Evolutionary conservation across 2,113 vertebrate species (phyloP), one percentile per base, ranked within the genome.

Genomic region (Caretta caretta): DNA sequence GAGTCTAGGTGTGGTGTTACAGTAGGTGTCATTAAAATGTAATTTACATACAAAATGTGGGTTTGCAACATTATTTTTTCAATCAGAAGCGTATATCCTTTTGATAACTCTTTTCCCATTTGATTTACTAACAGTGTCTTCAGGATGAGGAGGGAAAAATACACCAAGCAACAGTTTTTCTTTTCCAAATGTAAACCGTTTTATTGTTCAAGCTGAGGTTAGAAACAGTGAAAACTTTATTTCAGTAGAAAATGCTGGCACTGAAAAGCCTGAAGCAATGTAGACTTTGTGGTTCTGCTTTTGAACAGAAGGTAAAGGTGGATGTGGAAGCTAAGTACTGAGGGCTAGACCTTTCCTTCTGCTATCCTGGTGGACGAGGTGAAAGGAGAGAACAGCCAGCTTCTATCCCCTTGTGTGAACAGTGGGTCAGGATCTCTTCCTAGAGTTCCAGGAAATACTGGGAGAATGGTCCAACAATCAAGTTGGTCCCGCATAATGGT

Each of bases 241-340:
- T 72, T 84, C 38, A 31, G 31, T 82, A 87, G 78, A 86, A 96
- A 97, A 92, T 89, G 50, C 57, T 94, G 89, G 88, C 46, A 62
- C 31, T 31, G 57, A 80, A 90, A 93, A 95, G 51, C 53, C 54
- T 88, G 76, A 90, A n/a, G 84, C 78, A 94, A 38, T 17, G 82
- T 38, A 88, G 82, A 8, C 76, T 94, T 96, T 95, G 82, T 93
- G 90, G 69, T 95, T 93, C 84, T 92, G 88, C 82, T 89, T 95
- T 93, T 31, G 82, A 86, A 78, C 25, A 89, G 79, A 97, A 96
- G 62, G 31, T 46, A 48, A 48, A 57, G 93, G 31, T 79, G 57
- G 19, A 65, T 88, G 80, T 90, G 25, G 42, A 46, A 96, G 56
- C 83, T 91, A 87, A 94, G 56, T 42, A 85, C 14, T 25, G 59